Base-by-base conservation (phyloP, 2,113 vertebrate genomes). In the Notarius quadriscutis region DNA sequence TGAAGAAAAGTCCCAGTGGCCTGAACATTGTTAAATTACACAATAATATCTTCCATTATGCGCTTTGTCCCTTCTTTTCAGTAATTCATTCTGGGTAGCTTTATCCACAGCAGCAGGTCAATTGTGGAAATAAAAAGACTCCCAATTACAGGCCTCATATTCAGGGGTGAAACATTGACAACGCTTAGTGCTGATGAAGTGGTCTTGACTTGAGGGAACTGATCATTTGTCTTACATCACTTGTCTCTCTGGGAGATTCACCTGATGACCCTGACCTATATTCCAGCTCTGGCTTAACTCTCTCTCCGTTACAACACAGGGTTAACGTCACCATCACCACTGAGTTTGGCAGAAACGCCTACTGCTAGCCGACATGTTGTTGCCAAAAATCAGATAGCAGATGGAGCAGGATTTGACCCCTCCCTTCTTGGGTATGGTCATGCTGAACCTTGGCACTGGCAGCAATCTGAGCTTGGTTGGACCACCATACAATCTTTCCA, bases 41-140 rank as follows among this genome's bases (percentile, higher is more conserved):
- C 96, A 95, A 96, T 95, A 94, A 95, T 93, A 96, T 95, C 94
- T 93, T 92, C 91, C 77, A 92, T 92, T 87, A 92, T 90, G 91
- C 89, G 88, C 90, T 93, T 94, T 92, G 93, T 94, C 92, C 90
- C 53, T 75, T 92, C 83, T 87, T 41, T 41, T 86, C 72, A 22
- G 80, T 91, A 88, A 90, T 93, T 95, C 92, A 92, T 90, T 89
- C 63, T 82, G 55, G 84, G 51, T 84, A 53, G 80, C 75, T 87
- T 25, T 75, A 88, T 88, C 87, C 88, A 86, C 84, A 75, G 62
- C 80, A 79, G 62, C 80, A 79, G 88, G 80, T 84, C 81, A 88
- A 10, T 71, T 72, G 72, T 69, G 57, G 34, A 83, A 83, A 84
- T 88, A 81, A 87, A 88, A 85, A 84, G 78, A 85, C 78, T 91